Percentiles rank a stretch among this genome's conserved stretches.
Conservation (phyloP, 2,113 vertebrate species). For the Pimephales promelas region DNA sequence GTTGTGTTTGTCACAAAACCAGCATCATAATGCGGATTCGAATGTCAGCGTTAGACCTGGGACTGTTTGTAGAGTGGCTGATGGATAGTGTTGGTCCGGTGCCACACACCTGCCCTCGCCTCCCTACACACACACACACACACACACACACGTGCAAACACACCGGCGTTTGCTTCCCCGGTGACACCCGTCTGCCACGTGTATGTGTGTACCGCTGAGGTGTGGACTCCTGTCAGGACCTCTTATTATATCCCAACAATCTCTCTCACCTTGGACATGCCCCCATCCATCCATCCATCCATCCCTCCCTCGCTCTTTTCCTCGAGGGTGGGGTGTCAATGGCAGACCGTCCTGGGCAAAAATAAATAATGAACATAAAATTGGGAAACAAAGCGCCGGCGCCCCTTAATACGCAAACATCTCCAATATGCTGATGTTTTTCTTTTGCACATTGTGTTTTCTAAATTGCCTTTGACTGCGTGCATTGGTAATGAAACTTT, state of each 20-base stretch:
- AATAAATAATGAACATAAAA: slow-evolving; percentile 73
- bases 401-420: slow-evolving; percentile 79
- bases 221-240: slow-evolving; percentile 55
- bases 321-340: slow-evolving; percentile 18
- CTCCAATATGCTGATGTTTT: slow-evolving; percentile 95
- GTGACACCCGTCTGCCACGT: slow-evolving; percentile 40
- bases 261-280: slow-evolving; percentile 47
- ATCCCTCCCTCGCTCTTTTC: not conserved
- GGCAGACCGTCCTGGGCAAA: slow-evolving; percentile 58
- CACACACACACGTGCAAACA: slow-evolving; percentile 19
- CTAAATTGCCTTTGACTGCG: slow-evolving; percentile 99
- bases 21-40: not conserved
- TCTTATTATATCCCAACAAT: slow-evolving; percentile 48
- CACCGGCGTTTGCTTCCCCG: slow-evolving; percentile 16
- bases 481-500: slow-evolving; percentile 99
- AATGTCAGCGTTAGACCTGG: slow-evolving; percentile 7
- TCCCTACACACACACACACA: not conserved
- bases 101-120: slow-evolving; percentile 28
- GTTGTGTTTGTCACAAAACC: slow-evolving; percentile 20
- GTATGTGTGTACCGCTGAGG: slow-evolving; percentile 49
- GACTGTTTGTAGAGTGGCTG: slow-evolving; percentile 35
- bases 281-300: slow-evolving; percentile 21
- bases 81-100: slow-evolving; percentile 34
- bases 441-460: slow-evolving; percentile 95
- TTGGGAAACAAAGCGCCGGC: slow-evolving; percentile 78